Conservation (phyloP, 2,888 invertebrate species). For the Nemapogon koenigi region DNA sequence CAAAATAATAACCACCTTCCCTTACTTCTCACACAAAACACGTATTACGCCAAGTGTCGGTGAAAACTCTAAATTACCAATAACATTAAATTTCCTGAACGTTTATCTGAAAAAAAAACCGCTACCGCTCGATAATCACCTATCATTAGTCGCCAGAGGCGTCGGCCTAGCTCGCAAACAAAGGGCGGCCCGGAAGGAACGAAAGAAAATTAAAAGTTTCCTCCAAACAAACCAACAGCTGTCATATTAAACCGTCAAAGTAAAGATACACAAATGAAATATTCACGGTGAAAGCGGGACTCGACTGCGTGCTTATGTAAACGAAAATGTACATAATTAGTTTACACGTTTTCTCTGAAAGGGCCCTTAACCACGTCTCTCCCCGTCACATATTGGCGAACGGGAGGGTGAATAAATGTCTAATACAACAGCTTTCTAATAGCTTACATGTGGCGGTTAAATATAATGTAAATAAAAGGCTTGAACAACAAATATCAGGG, state of each 20-base stretch:
- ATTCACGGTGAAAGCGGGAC: conserved; percentile 63
- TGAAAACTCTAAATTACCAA: conserved; percentile 46
- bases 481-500: not conserved
- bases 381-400: conserved; percentile 39
- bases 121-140: conserved; percentile 42
- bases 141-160: conserved; percentile 50
- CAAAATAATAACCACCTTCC: conserved; percentile 44
- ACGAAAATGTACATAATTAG: conserved; percentile 66
- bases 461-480: conserved; percentile 43
- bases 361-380: conserved; percentile 38
- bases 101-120: conserved; percentile 40
- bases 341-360: conserved; percentile 58
- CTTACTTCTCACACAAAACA: conserved; percentile 32
- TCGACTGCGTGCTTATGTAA: conserved; percentile 60
- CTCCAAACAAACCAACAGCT: conserved; percentile 58
- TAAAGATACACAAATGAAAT: conserved; percentile 41
- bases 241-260: conserved; percentile 12
- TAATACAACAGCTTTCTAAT: conserved; percentile 48
- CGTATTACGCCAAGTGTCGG: conserved; percentile 26
- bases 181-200: conserved; percentile 48
- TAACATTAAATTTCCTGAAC: conserved; percentile 40
- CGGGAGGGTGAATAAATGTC: conserved; percentile 34
- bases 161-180: conserved; percentile 42
- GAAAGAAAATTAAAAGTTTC: conserved; percentile 61
- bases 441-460: conserved; percentile 50